These are phyloP conservation scores for Watsonalla cultraria DNA, from an alignment of 2,888 invertebrate species.

Conservation along the genomic window DNA sequence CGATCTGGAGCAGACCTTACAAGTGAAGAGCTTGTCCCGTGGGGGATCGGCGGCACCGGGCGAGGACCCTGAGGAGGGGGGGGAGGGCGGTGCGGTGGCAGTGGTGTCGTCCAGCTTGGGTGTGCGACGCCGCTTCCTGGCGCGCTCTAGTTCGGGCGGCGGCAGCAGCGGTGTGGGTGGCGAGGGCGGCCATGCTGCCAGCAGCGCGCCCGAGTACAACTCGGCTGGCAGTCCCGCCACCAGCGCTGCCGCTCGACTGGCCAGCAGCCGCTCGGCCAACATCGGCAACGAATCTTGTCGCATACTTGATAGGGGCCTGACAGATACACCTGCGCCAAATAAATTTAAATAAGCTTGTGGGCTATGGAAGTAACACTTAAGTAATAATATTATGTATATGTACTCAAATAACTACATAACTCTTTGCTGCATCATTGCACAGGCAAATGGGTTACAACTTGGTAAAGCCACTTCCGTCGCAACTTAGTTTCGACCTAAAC, in stretches of 20 bases:
- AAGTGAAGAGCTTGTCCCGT: constrained; percentile 92
- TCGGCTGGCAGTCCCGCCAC: constrained; percentile 80
- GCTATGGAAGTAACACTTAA: no score
- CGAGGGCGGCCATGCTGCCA: constrained; percentile 77
- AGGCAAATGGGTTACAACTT: constrained; percentile 16
- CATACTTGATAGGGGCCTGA: constrained; percentile 70
- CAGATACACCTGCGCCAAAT: constrained; percentile 63
- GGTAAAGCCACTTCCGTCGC: constrained; percentile 61
- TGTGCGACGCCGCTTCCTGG: constrained; percentile 68
- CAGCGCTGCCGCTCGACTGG: constrained; percentile 70
- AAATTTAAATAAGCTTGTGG: constrained; percentile 1
- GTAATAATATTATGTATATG: no score
- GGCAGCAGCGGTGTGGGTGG: constrained; percentile 78
- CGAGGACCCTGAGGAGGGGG: constrained; percentile 71
- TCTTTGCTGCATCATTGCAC: not conserved
- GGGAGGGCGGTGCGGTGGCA: constrained; percentile 55
- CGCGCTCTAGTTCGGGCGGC: constrained; percentile 61
- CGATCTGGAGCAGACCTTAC: constrained; percentile 90
- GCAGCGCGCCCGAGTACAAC: constrained; percentile 81
- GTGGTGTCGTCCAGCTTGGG: constrained; percentile 64
- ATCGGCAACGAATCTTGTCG: constrained; percentile 71
- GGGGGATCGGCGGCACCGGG: constrained; percentile 73
- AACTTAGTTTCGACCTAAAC: constrained; percentile 65
- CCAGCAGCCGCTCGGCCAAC: constrained; percentile 76
- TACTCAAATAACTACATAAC: no score